Base-by-base conservation (phyloP, 2,888 invertebrate species). In the Phoenoteleia sp. region DNA sequence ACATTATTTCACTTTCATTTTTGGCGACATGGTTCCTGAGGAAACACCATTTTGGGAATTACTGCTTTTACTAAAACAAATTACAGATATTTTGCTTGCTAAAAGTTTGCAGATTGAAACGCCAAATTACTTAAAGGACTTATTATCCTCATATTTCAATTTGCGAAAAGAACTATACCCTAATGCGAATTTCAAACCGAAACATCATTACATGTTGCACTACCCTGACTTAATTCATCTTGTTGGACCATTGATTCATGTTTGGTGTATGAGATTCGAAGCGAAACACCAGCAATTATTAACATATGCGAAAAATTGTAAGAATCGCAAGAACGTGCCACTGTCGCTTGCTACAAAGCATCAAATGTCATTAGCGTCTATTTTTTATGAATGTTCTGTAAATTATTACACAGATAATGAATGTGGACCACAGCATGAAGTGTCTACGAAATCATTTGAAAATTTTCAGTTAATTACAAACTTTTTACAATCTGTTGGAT, bases 11-110 rank as follows among this genome's bases (percentile, higher is more conserved):
- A 66, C 72, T 15, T 27, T 86, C n/a, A 56, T 81, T 7, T 58
- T 86, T 23, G 81, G 81, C 29, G 72, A 81, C 42, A 27, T 76
- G n/a, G 54, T 83, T n/a, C 39, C 42, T 11, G 36, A 74, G 62
- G 49, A 66, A 21, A 62, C 47, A 27, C 19, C 9, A 11, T 11
- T 54, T 45, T 85, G 86, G 83, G 33, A 71, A 19, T 74, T 64
- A 29, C 83, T 81, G 49, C 19, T 83, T 5, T 17, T 11, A 23
- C 52, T 86, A 17, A 33, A 66, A 19, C 54, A 83, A 58, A 45
- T 86, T 11, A 9, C 81, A n/a, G n/a, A 83, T 33, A 60, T 77
- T 15, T 39, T 83, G 15, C 11, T 69, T n/a, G 36, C 62, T 13
- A 81, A 62, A 45, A 74, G 47, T 25, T 7, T 67, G 17, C 74